These are phyloP conservation scores for Pantherophis guttatus DNA, from an alignment of 2,113 vertebrate genomes.

Conservation along the genomic window DNA sequence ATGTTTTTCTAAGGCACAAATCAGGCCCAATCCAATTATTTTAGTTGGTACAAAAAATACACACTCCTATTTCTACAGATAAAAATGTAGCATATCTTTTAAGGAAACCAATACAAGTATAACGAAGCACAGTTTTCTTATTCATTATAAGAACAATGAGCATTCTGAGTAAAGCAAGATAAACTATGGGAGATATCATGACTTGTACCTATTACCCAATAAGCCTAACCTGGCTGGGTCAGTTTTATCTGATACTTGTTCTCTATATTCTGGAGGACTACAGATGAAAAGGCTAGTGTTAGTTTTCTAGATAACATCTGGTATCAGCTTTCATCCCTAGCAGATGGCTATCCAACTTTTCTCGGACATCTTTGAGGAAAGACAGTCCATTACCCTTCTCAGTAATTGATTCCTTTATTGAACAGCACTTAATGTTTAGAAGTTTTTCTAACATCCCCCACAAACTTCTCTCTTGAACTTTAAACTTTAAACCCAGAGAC, in stretches of 20 bases:
- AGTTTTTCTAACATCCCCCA: neutral
- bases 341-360: neutral
- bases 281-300: constrained; percentile 31
- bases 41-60: neutral
- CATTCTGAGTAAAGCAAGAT: constrained; percentile 22
- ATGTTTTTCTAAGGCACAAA: neutral
- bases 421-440: neutral
- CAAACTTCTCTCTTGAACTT: neutral
- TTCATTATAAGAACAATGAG: constrained; percentile 24
- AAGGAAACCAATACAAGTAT: neutral
- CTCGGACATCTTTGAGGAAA: neutral
- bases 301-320: constrained; percentile 36
- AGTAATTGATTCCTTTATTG: neutral
- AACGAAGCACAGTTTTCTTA: neutral
- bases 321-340: constrained; percentile 11
- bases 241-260: constrained; percentile 16
- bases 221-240: constrained; percentile 32
- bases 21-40: neutral
- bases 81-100: neutral
- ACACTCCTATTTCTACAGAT: neutral
- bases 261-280: constrained; percentile 22
- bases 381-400: neutral
- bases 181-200: neutral
- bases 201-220: constrained; percentile 18
- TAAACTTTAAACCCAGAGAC: neutral